phyloP scores from a whole-genome alignment of 1,140 invertebrate species.

The Drosophila teissieri region DNA sequence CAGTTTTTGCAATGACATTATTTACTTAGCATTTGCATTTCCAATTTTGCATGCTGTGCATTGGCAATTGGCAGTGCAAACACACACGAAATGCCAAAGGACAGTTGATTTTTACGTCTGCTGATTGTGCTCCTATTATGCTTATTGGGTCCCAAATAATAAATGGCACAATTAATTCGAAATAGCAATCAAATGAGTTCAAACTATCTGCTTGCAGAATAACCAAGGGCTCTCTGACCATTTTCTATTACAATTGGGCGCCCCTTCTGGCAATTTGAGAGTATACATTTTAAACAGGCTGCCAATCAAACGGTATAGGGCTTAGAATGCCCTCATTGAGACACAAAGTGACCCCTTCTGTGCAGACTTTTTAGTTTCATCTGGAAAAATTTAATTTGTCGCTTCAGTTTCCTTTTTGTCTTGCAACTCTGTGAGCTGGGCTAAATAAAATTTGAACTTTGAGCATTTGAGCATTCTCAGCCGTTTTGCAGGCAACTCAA shows the following conservation, averaged over 20 bases:
- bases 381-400: conserved; percentile 25
- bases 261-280: background rate
- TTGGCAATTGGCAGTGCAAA: conserved; percentile 53
- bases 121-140: conserved; percentile 56
- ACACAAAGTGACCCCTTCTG: background rate
- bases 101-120: conserved; percentile 52
- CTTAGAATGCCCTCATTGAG: background rate
- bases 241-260: background rate
- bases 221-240: background rate
- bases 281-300: conserved; percentile 9
- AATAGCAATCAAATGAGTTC: conserved; percentile 30
- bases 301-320: conserved; percentile 11
- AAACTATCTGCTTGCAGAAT: background rate
- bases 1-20: conserved; percentile 15
- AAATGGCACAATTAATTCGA: conserved; percentile 45
- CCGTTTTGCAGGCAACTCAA: conserved; percentile 20
- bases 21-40: conserved; percentile 47
- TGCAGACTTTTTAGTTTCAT: conserved; percentile 6
- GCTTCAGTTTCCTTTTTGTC: background rate
- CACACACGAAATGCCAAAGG: conserved; percentile 15
- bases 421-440: background rate
- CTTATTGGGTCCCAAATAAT: conserved; percentile 48
- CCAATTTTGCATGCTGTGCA: conserved; percentile 42
- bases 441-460: conserved; percentile 15
- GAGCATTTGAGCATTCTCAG: too few species aligned